Base-by-base conservation (phyloP, 2,113 vertebrate genomes). In the Phocoena phocoena region DNA sequence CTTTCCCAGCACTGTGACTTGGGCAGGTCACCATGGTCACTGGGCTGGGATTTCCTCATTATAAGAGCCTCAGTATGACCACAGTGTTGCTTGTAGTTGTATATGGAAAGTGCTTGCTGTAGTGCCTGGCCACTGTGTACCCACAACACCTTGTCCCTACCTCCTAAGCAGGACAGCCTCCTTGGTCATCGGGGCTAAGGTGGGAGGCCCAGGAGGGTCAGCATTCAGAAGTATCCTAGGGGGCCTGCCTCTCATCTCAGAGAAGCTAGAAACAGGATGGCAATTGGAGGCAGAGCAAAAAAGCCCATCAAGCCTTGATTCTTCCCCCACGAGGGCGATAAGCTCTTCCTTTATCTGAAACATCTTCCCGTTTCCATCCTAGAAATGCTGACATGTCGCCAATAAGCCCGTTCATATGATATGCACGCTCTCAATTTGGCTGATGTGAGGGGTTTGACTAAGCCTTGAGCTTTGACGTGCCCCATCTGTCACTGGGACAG, bases 341-440 rank as follows among this genome's bases (percentile, higher is more conserved):
- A 63, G 36, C 60, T 88, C 31, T 90, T 92, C 74, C 94, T 96
- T 96, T 87, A 97, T 96, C 89, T 60, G 76, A 96, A 95, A 87
- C 53, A 80, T 50, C 65, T 11, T 97, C 50, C 89, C 5, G 4
- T 86, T 95, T 91, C 60, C 47, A 90, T 63, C 44, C 65, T 79
- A 65, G 88, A 96, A 97, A 74, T 60, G 87, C 94, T 90, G 90
- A 96, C 67, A 2, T 31, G 31, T 55, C 92, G 83, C 83, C 80
- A 81, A 28, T 67, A 90, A 93, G n/a, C 65, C 80, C 2, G 1
- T 90, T 85, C 81, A 53, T 63, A 65, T 81, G 92, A 95, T 81
- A 81, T 8, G 80, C 65, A 82, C 0, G 0, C 55, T 95, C 55
- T 98, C 84, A 50, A 5, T 96, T 88, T 97, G 97, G 93, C 94